Evolutionary conservation across 2,797 vertebrate genomes (phyloP).

Genomic region (Scarus forsteni): DNA sequence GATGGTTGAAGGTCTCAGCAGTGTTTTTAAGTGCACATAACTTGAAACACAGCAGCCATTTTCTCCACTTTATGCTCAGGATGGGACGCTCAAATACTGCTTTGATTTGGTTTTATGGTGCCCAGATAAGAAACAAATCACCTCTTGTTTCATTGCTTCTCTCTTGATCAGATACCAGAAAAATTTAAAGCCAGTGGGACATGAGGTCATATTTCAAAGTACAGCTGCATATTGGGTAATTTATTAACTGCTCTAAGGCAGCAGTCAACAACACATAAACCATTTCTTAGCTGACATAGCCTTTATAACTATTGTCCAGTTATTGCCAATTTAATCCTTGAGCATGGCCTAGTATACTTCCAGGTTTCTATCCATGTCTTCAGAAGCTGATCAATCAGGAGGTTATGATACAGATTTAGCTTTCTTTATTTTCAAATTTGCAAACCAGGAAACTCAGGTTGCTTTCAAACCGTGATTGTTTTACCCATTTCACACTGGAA

Average conservation of each 20-base stretch:
- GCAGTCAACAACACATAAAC: not conserved
- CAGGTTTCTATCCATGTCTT: not conserved
- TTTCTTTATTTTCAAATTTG: not conserved
- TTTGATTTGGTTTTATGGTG: not conserved
- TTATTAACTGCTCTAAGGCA: not conserved
- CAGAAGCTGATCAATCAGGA: not conserved
- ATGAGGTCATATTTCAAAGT: not conserved
- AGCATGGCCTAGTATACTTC: not conserved
- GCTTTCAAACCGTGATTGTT: no score
- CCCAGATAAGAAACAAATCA: not conserved
- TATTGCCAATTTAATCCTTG: not conserved
- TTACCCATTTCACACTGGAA: no score
- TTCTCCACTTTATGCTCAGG: not conserved
- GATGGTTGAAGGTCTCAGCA: not conserved
- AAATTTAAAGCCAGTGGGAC: not conserved
- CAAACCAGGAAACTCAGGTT: not conserved
- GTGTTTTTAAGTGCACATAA: slow-evolving; percentile 5
- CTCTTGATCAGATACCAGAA: not conserved
- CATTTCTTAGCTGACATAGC: not conserved
- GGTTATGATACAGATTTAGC: not conserved
- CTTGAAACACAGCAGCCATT: slow-evolving; percentile 4
- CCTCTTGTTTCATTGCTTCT: not conserved
- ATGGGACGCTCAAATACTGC: not conserved
- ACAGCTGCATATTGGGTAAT: not conserved
- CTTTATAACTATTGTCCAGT: not conserved